phyloP scores from a whole-genome alignment of 2,113 vertebrate species.

The Podarcis raffonei region DNA sequence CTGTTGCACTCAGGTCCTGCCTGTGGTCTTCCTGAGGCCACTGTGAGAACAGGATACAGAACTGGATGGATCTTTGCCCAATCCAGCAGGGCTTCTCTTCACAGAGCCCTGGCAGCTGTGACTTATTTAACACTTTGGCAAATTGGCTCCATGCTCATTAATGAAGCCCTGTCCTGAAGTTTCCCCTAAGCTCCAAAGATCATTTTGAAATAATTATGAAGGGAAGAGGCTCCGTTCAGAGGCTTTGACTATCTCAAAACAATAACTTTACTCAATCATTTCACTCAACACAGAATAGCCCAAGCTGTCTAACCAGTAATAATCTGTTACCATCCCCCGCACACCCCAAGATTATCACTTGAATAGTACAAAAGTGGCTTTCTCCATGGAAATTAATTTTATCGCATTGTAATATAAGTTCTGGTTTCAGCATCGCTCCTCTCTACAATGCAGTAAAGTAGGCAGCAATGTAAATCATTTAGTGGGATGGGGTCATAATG shows the following conservation, averaged over 20 bases:
- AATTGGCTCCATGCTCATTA: background rate
- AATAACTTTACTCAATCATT: constrained; percentile 38
- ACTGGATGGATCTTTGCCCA: too few relatives aligned
- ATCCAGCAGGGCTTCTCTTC: too few relatives aligned
- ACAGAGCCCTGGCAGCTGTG: background rate
- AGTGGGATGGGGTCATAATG: constrained; percentile 60
- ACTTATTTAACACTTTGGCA: too few relatives aligned
- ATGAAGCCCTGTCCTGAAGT: background rate
- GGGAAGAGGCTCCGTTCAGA: constrained; percentile 34
- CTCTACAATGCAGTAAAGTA: constrained; percentile 66
- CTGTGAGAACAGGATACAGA: too few relatives aligned
- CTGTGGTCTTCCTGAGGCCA: too few relatives aligned
- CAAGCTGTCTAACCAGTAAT: constrained; percentile 14
- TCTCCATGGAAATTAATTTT: constrained; percentile 69
- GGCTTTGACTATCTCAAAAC: constrained; percentile 38
- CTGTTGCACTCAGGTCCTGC: too few relatives aligned
- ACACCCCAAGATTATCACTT: constrained; percentile 20
- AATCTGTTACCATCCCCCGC: constrained; percentile 19
- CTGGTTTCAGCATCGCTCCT: constrained; percentile 59
- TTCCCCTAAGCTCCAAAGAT: background rate
- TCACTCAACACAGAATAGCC: constrained; percentile 40
- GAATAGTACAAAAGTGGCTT: constrained; percentile 28
- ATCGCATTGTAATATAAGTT: constrained; percentile 63
- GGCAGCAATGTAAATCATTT: constrained; percentile 65
- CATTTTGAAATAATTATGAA: constrained; percentile 47